Percentiles rank a stretch among this genome's conserved stretches.
phyloP scores from a whole-genome alignment of 2,888 invertebrate genomes.

The Drosophila seclusa region DNA sequence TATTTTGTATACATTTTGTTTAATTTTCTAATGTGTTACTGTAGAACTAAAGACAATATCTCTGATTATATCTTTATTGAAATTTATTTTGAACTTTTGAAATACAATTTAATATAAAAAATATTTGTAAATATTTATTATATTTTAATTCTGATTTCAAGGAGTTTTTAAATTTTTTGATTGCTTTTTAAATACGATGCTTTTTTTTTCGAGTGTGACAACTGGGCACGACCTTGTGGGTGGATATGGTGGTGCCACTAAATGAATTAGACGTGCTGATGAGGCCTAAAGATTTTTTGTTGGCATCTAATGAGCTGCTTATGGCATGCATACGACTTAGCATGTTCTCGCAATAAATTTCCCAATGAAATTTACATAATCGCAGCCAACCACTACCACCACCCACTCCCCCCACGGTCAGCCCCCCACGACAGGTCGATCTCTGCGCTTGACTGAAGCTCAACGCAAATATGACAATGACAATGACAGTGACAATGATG shows the following conservation, averaged over 20 bases:
- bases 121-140: not conserved
- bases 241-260: not conserved
- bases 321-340: slow-evolving; percentile 52
- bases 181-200: not conserved
- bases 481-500: slow-evolving; percentile 15
- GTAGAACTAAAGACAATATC: not conserved
- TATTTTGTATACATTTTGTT: not conserved
- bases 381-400: slow-evolving; percentile 20
- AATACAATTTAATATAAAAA: not conserved
- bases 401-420: too few species aligned
- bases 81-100: not conserved
- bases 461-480: slow-evolving; percentile 41
- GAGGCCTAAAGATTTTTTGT: slow-evolving; percentile 25
- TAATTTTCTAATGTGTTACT: not conserved
- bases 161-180: not conserved
- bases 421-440: not conserved
- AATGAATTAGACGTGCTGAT: slow-evolving; percentile 45
- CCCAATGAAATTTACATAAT: slow-evolving; percentile 71
- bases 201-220: not conserved
- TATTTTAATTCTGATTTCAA: not conserved
- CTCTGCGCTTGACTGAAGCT: slow-evolving; percentile 40
- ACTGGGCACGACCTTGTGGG: not conserved
- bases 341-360: slow-evolving; percentile 69
- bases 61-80: not conserved
- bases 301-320: slow-evolving; percentile 75